These are phyloP conservation scores for Hirtodrosophila confusa DNA, from an alignment of 2,888 invertebrate genomes.

Conservation along the genomic window DNA sequence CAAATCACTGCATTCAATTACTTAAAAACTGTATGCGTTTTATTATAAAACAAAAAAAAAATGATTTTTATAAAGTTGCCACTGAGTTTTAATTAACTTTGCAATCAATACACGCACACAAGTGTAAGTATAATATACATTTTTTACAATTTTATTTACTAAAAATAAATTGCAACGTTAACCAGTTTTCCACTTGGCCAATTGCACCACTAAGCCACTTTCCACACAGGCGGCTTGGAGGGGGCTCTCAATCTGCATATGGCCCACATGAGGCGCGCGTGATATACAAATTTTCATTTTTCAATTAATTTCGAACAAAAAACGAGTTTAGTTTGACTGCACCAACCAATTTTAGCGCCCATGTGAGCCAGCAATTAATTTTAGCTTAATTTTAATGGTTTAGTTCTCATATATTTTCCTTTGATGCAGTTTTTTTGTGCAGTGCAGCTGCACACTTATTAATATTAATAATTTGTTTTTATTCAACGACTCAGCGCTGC, in stretches of 20 bases:
- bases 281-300: conserved; percentile 51
- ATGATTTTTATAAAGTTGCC: conserved; percentile 25
- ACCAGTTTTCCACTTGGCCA: conserved; percentile 60
- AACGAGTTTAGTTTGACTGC: conserved; percentile 48
- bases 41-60: conserved; percentile 4
- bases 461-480: conserved; percentile 41
- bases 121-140: conserved; percentile 2
- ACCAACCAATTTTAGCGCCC: neutral
- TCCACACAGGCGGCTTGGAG: conserved; percentile 15
- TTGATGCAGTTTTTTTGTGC: neutral
- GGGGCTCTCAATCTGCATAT: conserved; percentile 39
- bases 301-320: conserved; percentile 62
- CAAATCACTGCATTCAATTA: conserved; percentile 33
- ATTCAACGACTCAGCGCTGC: conserved; percentile 23
- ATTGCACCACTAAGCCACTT: conserved; percentile 49
- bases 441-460: conserved; percentile 27
- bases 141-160: conserved; percentile 29
- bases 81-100: conserved; percentile 61
- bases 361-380: conserved; percentile 62
- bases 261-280: conserved; percentile 24
- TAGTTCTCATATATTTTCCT: conserved; percentile 5
- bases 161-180: conserved; percentile 54
- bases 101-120: conserved; percentile 5
- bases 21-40: conserved; percentile 10
- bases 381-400: conserved; percentile 63